Percentiles rank a stretch among this genome's conserved stretches.
Evolutionary conservation across 2,888 invertebrate species (phyloP).

Genomic region (Labia minor): DNA sequence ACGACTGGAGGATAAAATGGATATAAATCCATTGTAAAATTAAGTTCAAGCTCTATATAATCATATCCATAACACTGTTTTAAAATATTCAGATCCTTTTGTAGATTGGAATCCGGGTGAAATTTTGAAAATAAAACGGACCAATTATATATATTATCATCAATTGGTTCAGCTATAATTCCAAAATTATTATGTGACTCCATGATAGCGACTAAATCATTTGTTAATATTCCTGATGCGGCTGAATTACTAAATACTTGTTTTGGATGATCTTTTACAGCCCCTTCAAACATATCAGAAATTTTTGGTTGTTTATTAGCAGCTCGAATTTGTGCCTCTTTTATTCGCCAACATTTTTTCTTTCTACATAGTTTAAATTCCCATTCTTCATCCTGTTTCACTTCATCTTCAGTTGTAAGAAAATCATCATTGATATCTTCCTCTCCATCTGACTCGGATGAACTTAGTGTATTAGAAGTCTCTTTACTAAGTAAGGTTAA

Average conservation of each 20-base stretch:
- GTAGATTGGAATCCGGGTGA: constrained; percentile 27
- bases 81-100: constrained; percentile 30
- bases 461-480: constrained; percentile 17
- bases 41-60: constrained; percentile 34
- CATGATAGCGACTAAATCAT: constrained; percentile 34
- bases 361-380: constrained; percentile 24
- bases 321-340: constrained; percentile 26
- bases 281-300: constrained; percentile 25
- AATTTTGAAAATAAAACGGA: constrained; percentile 32
- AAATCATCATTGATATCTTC: constrained; percentile 20
- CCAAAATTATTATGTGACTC: constrained; percentile 29
- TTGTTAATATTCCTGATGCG: constrained; percentile 35
- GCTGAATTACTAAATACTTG: constrained; percentile 34
- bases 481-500: constrained; percentile 21
- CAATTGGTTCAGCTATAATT: constrained; percentile 33
- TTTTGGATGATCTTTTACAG: constrained; percentile 26
- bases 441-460: constrained; percentile 22
- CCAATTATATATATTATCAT: constrained; percentile 35
- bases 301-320: constrained; percentile 25
- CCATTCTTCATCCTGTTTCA: constrained; percentile 23
- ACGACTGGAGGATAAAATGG: constrained; percentile 36
- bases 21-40: constrained; percentile 35
- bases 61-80: constrained; percentile 32
- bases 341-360: constrained; percentile 26
- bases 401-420: constrained; percentile 22